Evolutionary conservation across 1,140 invertebrate species (phyloP), one percentile per base, ranked within the genome.

Genomic region (Brachionus calyciflorus): DNA sequence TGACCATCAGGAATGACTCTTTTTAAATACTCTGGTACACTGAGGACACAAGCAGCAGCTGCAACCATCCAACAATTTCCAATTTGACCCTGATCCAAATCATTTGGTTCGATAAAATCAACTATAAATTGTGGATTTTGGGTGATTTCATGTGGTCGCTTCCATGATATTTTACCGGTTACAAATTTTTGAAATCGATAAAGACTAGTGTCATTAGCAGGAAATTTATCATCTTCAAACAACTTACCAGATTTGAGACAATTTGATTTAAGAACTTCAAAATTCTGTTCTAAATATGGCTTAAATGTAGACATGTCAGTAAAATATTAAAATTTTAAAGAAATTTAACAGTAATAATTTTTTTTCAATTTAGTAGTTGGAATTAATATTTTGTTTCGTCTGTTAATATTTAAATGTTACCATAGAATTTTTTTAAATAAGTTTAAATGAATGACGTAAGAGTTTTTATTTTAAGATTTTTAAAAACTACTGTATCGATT

Each of bases 211-310:
- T 76, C 73, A 63, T 63, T 46, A 19, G 73, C 73, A n/a, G 73
- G 73, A 76, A 76, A 76, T 57, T 76, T 60, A 28, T 55, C 49
- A 48, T 76, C 73, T 46, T 76, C 73, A 63, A 76, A 76, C 12
- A 76, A 26, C 44, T 46, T 57, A 9, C 53, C 53, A 9, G 73
- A 55, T 57, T 76, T 76, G 17, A 76, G 41, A 17, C n/a, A 12
- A n/a, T 37, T 4, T 49, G 49, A 21, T 57, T 60, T 55, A 26
- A 76, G 24, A 44, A n/a, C 26, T 1, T 76, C 37, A 63, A 37
- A 76, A 76, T 57, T 33, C 57, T 76, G 73, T 9, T 63, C 46
- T 14, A 51, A 12, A 51, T 73, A 73, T 12, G 69, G 51, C 19
- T 53, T 53, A 51, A 51, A 51, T 73, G 28, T 60, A 37, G 55